Evolutionary conservation across 1,140 invertebrate genomes (phyloP), one percentile per base, ranked within the genome.

Genomic region (Latrodectus geometricus): DNA sequence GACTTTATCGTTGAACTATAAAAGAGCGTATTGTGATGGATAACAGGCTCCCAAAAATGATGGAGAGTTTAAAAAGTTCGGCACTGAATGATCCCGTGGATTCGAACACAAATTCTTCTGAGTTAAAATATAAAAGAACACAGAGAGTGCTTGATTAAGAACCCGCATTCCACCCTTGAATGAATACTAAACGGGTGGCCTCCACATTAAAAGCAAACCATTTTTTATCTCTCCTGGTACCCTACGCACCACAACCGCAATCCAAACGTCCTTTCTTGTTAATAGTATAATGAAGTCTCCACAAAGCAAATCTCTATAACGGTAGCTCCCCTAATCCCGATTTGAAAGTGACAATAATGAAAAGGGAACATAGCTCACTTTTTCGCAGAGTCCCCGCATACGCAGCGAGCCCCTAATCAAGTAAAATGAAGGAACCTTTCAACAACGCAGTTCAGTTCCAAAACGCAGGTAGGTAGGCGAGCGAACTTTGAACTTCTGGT

Each of bases 361-460:
- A 74, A 50, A 48, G 23, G n/a, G n/a, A n/a, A 73, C 80, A 83
- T 83, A 83, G 80, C 80, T 83, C 80, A 83, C 65, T 83, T 83
- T 83, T 83, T 52, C 54, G 70, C 68, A 56, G 50, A 23, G 69
- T 81, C 54, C 69, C 79, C 69, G 20, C 79, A 72, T 17, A n/a
- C 73, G 8, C 75, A 61, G 52, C 20, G 50, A 49, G 54, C 8
- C n/a, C 54, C 54, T 83, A 83, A 83, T 83, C 80, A 83, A 69
- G 14, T n/a, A 83, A 65, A 74, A 49, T 54, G 70, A 49, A 73
- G 70, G 69, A 17, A 61, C 56, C 15, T 48, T 72, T 69, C 23
- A 72, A 69, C 68, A 23, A 56, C 66, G 72, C 12, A 49, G 79
- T 61, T 61, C 54, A 61, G 54, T 61, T 61, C 54, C 54, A 61